Percentiles rank a stretch among this genome's conserved stretches.
Conservation (phyloP, 2,797 vertebrate genomes). For the Tragelaphus oryx region DNA sequence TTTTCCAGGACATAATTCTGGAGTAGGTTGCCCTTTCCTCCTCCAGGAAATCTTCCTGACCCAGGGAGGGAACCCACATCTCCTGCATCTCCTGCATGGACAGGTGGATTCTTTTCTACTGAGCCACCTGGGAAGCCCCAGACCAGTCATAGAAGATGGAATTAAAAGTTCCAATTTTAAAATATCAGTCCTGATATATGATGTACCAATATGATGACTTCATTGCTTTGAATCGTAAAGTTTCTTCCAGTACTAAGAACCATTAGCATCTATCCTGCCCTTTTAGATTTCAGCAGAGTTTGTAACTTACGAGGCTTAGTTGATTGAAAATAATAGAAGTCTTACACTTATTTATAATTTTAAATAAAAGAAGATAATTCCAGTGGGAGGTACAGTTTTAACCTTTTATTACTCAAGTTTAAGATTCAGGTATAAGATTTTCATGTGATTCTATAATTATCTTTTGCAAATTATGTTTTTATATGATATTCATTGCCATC, state of each 20-base stretch:
- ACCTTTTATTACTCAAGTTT: not conserved
- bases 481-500: not conserved
- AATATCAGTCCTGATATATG: not conserved
- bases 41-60: not conserved
- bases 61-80: not conserved
- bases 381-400: not conserved
- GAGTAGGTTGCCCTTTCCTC: not conserved
- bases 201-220: not conserved
- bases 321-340: not conserved
- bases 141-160: not conserved
- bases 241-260: not conserved
- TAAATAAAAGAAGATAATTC: conserved; percentile 18
- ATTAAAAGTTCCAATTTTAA: not conserved
- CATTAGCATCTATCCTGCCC: not conserved
- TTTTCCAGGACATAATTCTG: not conserved
- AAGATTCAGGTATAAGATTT: not conserved
- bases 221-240: not conserved
- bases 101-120: not conserved
- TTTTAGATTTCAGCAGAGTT: not conserved
- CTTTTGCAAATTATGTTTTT: conserved; percentile 22
- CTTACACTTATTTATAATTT: not conserved
- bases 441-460: not conserved
- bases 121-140: not conserved
- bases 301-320: not conserved
- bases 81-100: not conserved